Conservation (phyloP, 2,113 vertebrate species). For the Malurus melanocephalus region DNA sequence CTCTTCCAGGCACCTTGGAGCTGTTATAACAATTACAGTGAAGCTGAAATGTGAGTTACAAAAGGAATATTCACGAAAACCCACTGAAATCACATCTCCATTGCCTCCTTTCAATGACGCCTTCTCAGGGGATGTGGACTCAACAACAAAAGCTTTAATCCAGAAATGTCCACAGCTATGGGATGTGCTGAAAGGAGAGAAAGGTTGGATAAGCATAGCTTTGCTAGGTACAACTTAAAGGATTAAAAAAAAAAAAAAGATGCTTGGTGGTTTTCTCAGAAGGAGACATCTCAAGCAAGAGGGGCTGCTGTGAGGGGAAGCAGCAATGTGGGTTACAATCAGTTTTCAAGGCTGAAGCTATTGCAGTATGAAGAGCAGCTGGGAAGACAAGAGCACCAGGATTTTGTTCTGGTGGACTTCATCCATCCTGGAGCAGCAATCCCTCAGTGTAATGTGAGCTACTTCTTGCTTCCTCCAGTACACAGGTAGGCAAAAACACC, state of each 20-base stretch:
- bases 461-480: neutral
- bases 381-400: neutral
- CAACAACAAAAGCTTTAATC: neutral
- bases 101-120: neutral
- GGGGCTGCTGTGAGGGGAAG: neutral
- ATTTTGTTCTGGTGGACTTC: neutral
- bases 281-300: neutral
- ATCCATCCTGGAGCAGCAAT: neutral
- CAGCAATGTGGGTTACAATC: neutral
- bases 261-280: neutral
- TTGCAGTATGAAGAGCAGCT: neutral
- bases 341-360: neutral
- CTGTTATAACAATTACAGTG: neutral
- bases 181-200: neutral
- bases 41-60: neutral
- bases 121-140: neutral
- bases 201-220: neutral
- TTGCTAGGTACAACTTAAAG: neutral
- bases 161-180: neutral
- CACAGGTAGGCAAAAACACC: neutral
- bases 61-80: neutral
- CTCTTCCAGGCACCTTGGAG: neutral
- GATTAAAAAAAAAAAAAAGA: neutral
- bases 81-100: neutral
- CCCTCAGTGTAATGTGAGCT: neutral